Percentiles rank a stretch among this genome's conserved stretches.
Evolutionary conservation across 2,888 invertebrate species (phyloP).

Genomic region (Nemotelus pantherinus): DNA sequence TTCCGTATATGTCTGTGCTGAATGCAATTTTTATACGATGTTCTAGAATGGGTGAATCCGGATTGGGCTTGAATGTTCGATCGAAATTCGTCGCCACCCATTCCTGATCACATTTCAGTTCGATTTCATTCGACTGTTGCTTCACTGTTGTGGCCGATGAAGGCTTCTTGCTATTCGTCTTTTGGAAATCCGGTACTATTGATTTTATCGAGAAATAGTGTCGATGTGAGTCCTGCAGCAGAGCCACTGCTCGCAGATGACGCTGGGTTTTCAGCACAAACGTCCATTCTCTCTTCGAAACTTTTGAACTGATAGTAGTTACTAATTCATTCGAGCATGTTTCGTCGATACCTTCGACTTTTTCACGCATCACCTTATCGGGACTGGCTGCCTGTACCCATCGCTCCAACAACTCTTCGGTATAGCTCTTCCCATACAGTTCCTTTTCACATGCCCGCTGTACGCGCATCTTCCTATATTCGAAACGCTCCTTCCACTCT

Average conservation of each 20-base stretch:
- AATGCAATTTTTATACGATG: slow-evolving; percentile 70
- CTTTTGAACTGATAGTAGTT: slow-evolving; percentile 71
- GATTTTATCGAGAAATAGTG: slow-evolving; percentile 73
- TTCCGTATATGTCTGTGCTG: slow-evolving; percentile 77
- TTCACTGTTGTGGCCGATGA: slow-evolving; percentile 30
- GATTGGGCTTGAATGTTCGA: slow-evolving; percentile 50
- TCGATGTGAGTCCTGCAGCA: slow-evolving; percentile 76
- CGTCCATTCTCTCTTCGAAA: slow-evolving; percentile 70
- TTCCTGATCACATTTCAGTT: slow-evolving; percentile 66
- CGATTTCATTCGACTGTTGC: slow-evolving; percentile 56
- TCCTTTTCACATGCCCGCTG: slow-evolving; percentile 74
- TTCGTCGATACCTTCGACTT: slow-evolving; percentile 70
- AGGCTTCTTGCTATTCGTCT: slow-evolving; percentile 45
- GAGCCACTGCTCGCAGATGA: slow-evolving; percentile 70
- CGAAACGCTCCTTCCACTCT: slow-evolving; percentile 79
- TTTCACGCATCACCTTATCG: slow-evolving; percentile 71
- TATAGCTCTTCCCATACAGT: slow-evolving; percentile 70
- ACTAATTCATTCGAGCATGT: slow-evolving; percentile 70
- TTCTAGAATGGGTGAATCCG: slow-evolving; percentile 54
- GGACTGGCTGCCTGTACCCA: slow-evolving; percentile 72
- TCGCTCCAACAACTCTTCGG: slow-evolving; percentile 73
- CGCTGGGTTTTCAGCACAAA: slow-evolving; percentile 68
- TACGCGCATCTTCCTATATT: slow-evolving; percentile 72
- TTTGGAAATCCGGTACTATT: slow-evolving; percentile 58
- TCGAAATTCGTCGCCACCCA: slow-evolving; percentile 63